Evolutionary conservation across 2,888 invertebrate species (phyloP).

Genomic region (Therioaphis trifolii): DNA sequence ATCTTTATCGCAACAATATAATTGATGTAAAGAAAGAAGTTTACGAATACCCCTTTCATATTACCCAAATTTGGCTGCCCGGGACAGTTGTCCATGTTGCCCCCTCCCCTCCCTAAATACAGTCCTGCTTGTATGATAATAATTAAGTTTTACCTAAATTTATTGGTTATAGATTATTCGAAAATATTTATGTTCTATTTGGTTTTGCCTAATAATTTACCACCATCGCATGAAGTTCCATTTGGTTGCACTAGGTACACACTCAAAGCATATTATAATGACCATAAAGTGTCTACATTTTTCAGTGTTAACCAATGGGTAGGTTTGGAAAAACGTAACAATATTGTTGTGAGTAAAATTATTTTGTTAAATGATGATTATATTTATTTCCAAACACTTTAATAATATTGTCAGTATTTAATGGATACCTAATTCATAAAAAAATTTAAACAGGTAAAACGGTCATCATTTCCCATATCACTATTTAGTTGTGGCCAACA

Average conservation of each 20-base stretch:
- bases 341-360: constrained; percentile 21
- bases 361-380: neutral
- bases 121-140: too few relatives aligned
- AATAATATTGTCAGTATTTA: neutral
- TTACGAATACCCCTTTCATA: too few relatives aligned
- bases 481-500: neutral
- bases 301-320: constrained; percentile 54
- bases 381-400: neutral
- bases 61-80: too few relatives aligned
- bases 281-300: neutral
- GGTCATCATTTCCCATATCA: neutral
- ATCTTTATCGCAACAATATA: too few relatives aligned
- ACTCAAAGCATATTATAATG: constrained; percentile 5
- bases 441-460: constrained; percentile 21
- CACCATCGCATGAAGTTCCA: constrained; percentile 52
- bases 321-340: constrained; percentile 2
- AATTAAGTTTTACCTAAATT: too few relatives aligned
- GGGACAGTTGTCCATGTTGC: too few relatives aligned
- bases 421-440: too few relatives aligned
- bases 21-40: too few relatives aligned
- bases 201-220: constrained; percentile 45
- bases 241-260: constrained; percentile 55
- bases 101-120: too few relatives aligned
- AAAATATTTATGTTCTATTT: constrained; percentile 34
- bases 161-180: constrained; percentile 2